Percentiles rank a stretch among this genome's conserved stretches.
phyloP scores from a whole-genome alignment of 2,113 vertebrate species.

The Antechinus flavipes region DNA sequence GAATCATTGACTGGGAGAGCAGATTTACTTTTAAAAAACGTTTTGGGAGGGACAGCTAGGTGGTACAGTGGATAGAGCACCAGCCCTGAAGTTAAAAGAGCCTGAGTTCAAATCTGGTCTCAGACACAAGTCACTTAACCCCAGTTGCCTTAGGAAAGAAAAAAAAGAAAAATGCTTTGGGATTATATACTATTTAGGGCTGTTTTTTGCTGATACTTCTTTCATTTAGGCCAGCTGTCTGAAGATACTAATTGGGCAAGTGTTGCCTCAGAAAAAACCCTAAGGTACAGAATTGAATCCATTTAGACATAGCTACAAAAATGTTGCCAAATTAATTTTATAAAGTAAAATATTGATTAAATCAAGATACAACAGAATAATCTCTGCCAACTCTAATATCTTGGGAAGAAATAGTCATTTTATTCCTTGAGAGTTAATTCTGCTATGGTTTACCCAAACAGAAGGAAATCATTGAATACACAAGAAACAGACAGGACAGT shows the following conservation, averaged over 20 bases:
- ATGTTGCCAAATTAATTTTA: not conserved
- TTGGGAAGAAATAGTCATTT: not conserved
- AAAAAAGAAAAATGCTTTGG: not conserved
- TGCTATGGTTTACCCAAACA: not conserved
- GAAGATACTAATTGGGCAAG: not conserved
- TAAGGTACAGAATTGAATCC: not conserved
- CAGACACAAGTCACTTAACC: no score
- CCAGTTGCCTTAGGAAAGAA: no score
- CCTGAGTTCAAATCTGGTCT: no score
- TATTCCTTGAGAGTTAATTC: not conserved
- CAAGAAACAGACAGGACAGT: not conserved
- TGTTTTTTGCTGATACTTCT: not conserved
- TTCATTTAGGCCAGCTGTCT: not conserved
- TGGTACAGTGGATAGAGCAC: no score
- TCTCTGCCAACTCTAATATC: not conserved
- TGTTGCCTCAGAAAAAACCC: not conserved
- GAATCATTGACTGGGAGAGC: not conserved
- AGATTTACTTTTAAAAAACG: not conserved
- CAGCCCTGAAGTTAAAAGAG: no score
- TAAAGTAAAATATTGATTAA: not conserved
- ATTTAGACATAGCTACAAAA: not conserved
- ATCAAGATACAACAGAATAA: not conserved
- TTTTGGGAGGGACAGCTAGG: no score
- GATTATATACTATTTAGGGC: not conserved
- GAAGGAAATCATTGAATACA: not conserved